Base-by-base conservation (phyloP, 2,888 invertebrate genomes). In the Biston stratarius region DNA sequence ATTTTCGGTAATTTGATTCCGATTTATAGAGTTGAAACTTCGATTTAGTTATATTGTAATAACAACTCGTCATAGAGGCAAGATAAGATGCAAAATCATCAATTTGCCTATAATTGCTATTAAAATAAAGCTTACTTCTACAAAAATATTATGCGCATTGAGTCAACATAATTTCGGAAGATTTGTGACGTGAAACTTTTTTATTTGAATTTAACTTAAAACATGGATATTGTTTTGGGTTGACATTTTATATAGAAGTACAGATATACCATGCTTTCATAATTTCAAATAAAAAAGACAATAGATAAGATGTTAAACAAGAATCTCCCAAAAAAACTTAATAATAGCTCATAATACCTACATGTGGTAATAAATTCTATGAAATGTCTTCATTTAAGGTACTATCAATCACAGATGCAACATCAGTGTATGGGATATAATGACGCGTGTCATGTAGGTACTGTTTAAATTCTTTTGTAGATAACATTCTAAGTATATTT, bases 391-490 rank as follows among this genome's bases (percentile, higher is more conserved):
- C 68, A 74, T 72, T 69, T 78, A 79, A 81, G 79, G 80, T 83
- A 83, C 82, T 75, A 77, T 81, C 79, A 87, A 92, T 92, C 91
- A 92, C 91, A 91, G 90, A 86, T 86, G 84, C 83, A 87, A 83
- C 80, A 79, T 77, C 67, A 76, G 79, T 83, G 91, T 51, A 42
- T 60, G 59, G 64, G 57, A 53, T 67, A 42, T 51, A 56, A 47
- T 44, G 12, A 0, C 38, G 6, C 24, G 40, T 14, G 47, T 64
- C 52, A 45, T 15, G 55, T 42, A 15, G 48, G 14, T 36, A 57
- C n/a, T n/a, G 64, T 67, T 66, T 66, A 70, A 72, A 71, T 59
- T 33, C 15, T 69, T 74, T 68, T 82, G 83, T 84, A 87, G 83
- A 85, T 79, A 79, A 80, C 82, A 82, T 81, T 74, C 75, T 76